Evolutionary conservation across 2,888 invertebrate species (phyloP).

Genomic region (Cantharis flavilabris): DNA sequence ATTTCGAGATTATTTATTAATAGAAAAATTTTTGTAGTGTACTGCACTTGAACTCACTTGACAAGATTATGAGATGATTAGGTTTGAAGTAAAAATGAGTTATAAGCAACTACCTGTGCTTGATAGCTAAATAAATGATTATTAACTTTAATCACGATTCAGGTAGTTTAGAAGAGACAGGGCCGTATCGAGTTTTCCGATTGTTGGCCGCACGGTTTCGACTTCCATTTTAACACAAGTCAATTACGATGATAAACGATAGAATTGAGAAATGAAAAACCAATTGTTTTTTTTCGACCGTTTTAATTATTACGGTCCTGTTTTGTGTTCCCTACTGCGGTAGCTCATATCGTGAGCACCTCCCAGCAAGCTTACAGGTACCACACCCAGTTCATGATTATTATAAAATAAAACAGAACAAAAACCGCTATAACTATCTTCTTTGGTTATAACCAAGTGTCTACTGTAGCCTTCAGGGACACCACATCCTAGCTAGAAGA

Average conservation of each 20-base stretch:
- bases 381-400: constrained; percentile 41
- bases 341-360: constrained; percentile 39
- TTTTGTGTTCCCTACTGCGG: constrained; percentile 33
- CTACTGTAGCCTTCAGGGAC: constrained; percentile 30
- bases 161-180: constrained; percentile 23
- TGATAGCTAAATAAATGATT: constrained; percentile 34
- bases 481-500: constrained; percentile 26
- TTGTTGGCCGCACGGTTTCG: too few species aligned
- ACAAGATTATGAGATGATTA: constrained; percentile 30
- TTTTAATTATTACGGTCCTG: constrained; percentile 20
- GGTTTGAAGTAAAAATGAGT: constrained; percentile 33
- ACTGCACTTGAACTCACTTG: constrained; percentile 10
- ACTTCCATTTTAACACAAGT: background rate
- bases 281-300: background rate
- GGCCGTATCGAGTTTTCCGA: constrained; percentile 6
- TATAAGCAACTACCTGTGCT: constrained; percentile 31
- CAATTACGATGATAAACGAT: background rate
- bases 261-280: background rate
- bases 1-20: constrained; percentile 25
- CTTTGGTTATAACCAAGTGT: constrained; percentile 24
- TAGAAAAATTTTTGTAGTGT: constrained; percentile 18
- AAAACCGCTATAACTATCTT: constrained; percentile 34
- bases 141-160: constrained; percentile 34
- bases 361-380: constrained; percentile 38
- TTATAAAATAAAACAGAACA: constrained; percentile 37